Percentiles rank a stretch among this genome's conserved stretches.
These are phyloP conservation scores for Chymomyza caudatula DNA, from an alignment of 2,888 invertebrate genomes.

Conservation along the genomic window DNA sequence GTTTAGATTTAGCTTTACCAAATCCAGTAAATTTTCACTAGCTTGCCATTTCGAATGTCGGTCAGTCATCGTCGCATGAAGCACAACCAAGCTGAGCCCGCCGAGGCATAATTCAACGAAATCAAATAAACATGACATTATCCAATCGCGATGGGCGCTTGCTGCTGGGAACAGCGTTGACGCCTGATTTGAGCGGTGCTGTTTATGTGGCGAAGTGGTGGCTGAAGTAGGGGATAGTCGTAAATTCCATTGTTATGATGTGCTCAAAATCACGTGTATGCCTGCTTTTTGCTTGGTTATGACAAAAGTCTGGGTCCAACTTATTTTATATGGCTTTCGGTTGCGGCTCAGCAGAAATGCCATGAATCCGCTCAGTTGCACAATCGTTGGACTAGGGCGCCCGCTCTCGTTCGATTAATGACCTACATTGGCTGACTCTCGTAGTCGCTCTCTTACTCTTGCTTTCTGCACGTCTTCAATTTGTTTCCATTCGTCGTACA, in stretches of 20 bases:
- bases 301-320: neutral
- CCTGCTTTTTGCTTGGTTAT: neutral
- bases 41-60: too few relatives aligned
- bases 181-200: neutral
- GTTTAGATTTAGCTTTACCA: neutral
- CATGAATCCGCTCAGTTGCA: neutral
- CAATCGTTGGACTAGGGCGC: constrained; percentile 29
- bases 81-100: constrained; percentile 3
- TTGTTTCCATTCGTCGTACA: constrained; percentile 15
- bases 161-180: neutral
- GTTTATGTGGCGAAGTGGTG: too few relatives aligned
- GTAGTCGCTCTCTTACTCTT: neutral
- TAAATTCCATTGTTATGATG: constrained; percentile 18
- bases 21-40: neutral
- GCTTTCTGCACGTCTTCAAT: neutral
- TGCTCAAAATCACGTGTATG: constrained; percentile 57
- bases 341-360: neutral
- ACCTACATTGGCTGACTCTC: constrained; percentile 45
- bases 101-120: constrained; percentile 62
- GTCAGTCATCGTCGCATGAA: constrained; percentile 5
- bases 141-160: constrained; percentile 41
- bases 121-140: constrained; percentile 63
- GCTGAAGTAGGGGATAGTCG: neutral
- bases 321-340: too few relatives aligned
- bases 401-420: constrained; percentile 59